Conservation (phyloP, 2,797 vertebrate genomes). For the Acropternis orthonyx region DNA sequence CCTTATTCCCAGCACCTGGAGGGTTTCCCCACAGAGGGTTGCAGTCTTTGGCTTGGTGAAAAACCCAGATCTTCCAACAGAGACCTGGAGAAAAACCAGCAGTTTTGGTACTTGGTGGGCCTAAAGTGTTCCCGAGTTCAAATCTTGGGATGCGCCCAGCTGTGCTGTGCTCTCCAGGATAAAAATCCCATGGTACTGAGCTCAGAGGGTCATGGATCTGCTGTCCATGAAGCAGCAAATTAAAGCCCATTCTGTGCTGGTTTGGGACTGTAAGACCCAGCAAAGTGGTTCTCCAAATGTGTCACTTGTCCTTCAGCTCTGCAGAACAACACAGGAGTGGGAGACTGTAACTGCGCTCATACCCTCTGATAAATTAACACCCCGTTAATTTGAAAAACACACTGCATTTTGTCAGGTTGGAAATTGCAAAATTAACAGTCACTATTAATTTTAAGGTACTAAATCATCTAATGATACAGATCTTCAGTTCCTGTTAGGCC, state of each 20-base stretch:
- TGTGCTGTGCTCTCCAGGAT: background rate
- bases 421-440: background rate
- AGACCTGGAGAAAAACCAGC: accelerated
- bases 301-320: background rate
- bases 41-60: background rate
- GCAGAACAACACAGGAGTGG: background rate
- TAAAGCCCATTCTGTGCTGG: background rate
- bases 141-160: too few relatives aligned
- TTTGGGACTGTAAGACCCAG: background rate
- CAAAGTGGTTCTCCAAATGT: background rate
- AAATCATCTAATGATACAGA: background rate
- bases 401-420: background rate
- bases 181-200: accelerated
- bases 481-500: background rate
- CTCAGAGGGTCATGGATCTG: background rate
- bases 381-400: background rate
- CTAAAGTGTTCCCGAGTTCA: background rate
- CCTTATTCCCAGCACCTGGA: background rate
- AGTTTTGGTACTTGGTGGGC: background rate
- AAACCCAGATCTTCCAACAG: background rate
- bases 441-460: background rate
- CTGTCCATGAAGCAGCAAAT: background rate
- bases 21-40: background rate
- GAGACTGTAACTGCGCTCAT: background rate
- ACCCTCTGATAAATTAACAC: background rate